phyloP scores from a whole-genome alignment of 2,797 vertebrate genomes.

The Rhinoraja longicauda region DNA sequence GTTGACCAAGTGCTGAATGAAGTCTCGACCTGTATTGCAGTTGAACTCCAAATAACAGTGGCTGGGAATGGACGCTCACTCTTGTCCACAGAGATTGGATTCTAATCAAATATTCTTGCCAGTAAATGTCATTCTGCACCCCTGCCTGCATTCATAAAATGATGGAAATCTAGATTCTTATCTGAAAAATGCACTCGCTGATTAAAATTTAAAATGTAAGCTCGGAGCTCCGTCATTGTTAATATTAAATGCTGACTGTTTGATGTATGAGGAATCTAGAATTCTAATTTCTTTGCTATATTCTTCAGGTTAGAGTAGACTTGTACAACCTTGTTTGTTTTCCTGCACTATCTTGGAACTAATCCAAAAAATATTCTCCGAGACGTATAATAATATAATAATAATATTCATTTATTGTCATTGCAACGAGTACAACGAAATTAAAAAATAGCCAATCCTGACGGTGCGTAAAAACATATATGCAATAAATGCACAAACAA shows the following conservation, averaged over 20 bases:
- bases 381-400: too few species aligned
- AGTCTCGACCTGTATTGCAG: background rate
- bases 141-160: background rate
- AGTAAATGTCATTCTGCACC: background rate
- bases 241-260: background rate
- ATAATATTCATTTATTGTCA: too few species aligned
- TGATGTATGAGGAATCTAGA: background rate
- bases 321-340: background rate
- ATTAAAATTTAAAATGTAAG: too few species aligned
- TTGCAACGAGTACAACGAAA: too few species aligned
- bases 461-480: too few species aligned
- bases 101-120: background rate
- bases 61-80: background rate
- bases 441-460: too few species aligned
- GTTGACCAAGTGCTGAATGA: background rate
- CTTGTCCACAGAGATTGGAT: background rate
- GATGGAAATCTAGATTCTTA: background rate
- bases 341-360: background rate
- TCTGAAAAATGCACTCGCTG: background rate
- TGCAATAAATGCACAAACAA: too few species aligned
- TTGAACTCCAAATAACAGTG: background rate
- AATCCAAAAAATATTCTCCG: background rate
- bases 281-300: background rate
- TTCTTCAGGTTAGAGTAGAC: background rate
- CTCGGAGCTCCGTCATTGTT: background rate